Percentiles rank a stretch among this genome's conserved stretches.
Conservation (phyloP, 2,113 vertebrate genomes). For the Origma solitaria region DNA sequence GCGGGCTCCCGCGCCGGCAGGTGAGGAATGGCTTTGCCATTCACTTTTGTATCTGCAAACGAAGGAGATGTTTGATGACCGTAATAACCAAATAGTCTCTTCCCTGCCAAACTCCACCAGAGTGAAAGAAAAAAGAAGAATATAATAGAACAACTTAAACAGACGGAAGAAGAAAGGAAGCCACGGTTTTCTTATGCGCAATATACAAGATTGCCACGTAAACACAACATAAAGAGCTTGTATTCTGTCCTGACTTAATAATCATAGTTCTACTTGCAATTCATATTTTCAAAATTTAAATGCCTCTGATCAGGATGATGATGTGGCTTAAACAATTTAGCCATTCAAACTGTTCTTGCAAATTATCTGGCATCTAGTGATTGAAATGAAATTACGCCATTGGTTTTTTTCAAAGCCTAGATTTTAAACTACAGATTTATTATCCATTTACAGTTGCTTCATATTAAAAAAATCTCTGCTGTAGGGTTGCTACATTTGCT, state of each 20-base stretch:
- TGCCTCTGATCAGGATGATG: not conserved
- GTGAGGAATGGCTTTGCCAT: fast-evolving
- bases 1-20: fast-evolving
- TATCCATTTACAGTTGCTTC: not conserved
- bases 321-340: not conserved
- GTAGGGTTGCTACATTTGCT: not conserved
- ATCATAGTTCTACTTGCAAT: not conserved
- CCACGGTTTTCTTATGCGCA: not conserved
- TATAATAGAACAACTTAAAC: not conserved
- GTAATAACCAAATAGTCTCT: not conserved
- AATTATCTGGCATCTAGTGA: not conserved
- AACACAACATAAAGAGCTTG: not conserved
- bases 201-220: not conserved
- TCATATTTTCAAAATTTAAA: not conserved
- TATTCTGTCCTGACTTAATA: not conserved
- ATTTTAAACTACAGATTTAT: not conserved
- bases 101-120: not conserved
- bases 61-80: fast-evolving
- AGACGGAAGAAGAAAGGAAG: not conserved
- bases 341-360: not conserved
- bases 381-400: not conserved
- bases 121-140: not conserved
- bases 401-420: not conserved
- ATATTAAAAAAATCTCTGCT: not conserved
- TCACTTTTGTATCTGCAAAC: not conserved